These are phyloP conservation scores for Mesochorus sp. DNA, from an alignment of 2,888 invertebrate species.

Conservation along the genomic window DNA sequence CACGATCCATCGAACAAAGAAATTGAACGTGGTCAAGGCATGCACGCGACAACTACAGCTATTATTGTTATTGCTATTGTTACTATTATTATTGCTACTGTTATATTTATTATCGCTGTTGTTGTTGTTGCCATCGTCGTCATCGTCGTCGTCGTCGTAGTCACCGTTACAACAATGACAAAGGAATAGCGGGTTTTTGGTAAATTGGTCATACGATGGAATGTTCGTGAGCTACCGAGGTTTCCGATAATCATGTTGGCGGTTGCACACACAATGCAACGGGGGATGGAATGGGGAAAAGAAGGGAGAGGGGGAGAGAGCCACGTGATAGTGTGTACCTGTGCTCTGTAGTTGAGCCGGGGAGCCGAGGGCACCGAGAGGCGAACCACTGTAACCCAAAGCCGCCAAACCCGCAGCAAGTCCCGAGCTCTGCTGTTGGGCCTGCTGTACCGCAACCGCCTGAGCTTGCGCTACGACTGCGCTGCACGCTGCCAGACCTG, in stretches of 20 bases:
- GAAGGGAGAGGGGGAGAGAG: background rate
- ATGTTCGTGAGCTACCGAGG: background rate
- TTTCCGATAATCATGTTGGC: conserved; percentile 11
- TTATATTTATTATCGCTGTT: conserved; percentile 28
- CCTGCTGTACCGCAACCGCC: conserved; percentile 81
- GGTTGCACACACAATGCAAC: conserved; percentile 9
- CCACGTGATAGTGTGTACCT: conserved; percentile 73
- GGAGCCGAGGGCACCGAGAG: conserved; percentile 81
- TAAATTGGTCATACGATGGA: conserved; percentile 5
- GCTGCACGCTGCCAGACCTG: conserved; percentile 86
- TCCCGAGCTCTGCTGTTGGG: conserved; percentile 81
- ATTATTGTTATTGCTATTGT: conserved; percentile 28
- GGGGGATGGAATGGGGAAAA: background rate
- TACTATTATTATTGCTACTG: conserved; percentile 1
- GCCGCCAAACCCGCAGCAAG: conserved; percentile 81
- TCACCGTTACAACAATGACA: conserved; percentile 36
- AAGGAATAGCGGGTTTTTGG: conserved; percentile 15
- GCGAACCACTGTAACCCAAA: conserved; percentile 81
- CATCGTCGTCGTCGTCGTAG: background rate
- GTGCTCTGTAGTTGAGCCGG: conserved; percentile 81
- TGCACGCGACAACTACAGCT: conserved; percentile 45
- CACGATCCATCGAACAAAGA: conserved; percentile 41
- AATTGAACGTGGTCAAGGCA: conserved; percentile 36
- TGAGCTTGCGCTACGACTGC: conserved; percentile 82
- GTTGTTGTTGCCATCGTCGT: conserved; percentile 10